These are phyloP conservation scores for Maniola hyperantus DNA, from an alignment of 2,888 invertebrate genomes.

Conservation along the genomic window DNA sequence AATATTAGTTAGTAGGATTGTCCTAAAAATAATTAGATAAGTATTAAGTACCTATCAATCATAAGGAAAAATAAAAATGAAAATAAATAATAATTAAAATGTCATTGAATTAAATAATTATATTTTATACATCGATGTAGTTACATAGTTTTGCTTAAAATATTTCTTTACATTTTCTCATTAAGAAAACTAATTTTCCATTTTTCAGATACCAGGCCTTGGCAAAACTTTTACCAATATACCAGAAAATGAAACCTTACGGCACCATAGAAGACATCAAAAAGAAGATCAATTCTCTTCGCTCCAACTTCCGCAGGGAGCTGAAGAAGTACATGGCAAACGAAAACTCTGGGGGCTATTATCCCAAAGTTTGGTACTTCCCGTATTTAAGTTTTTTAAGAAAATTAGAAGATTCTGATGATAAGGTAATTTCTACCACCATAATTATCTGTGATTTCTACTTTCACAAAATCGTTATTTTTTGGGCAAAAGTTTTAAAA, in stretches of 20 bases:
- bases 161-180: neutral
- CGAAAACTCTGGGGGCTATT: conserved; percentile 14
- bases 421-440: conserved; percentile 17
- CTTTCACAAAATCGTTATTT: neutral
- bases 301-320: conserved; percentile 39
- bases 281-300: conserved; percentile 39
- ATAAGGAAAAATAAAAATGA: too few species aligned
- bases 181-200: neutral
- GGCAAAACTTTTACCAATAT: conserved; percentile 30
- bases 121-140: too few species aligned
- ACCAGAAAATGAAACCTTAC: conserved; percentile 24
- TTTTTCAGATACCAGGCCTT: conserved; percentile 23
- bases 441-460: neutral
- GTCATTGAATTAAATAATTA: too few species aligned
- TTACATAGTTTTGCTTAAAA: too few species aligned
- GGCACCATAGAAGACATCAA: conserved; percentile 38
- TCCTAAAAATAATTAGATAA: too few species aligned
- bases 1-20: too few species aligned
- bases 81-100: too few species aligned
- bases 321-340: conserved; percentile 27
- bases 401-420: conserved; percentile 20
- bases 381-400: conserved; percentile 32
- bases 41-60: too few species aligned
- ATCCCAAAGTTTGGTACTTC: conserved; percentile 35
- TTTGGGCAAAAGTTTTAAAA: too few species aligned